Conservation (phyloP, 2,797 vertebrate genomes). For the Sciurus carolinensis region DNA sequence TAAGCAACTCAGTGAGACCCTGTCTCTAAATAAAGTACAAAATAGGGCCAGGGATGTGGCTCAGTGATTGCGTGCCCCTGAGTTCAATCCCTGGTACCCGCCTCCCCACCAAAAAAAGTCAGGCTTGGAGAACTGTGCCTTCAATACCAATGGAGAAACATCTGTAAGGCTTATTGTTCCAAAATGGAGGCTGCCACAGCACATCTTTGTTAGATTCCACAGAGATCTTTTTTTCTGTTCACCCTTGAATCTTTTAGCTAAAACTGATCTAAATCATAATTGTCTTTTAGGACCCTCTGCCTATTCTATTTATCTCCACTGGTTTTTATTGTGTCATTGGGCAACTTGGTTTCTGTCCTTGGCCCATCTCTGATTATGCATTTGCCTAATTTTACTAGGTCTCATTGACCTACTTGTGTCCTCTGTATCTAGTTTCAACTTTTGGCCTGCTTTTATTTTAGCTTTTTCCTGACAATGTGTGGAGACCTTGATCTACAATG, state of each 20-base stretch:
- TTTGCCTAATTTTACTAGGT: conserved; percentile 29
- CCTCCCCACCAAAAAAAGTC: too few species aligned
- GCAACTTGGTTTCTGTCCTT: conserved; percentile 19
- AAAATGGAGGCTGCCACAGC: not conserved
- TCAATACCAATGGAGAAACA: not conserved
- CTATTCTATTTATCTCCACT: not conserved
- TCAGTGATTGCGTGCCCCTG: too few species aligned
- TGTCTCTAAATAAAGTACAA: too few species aligned
- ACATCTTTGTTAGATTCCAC: conserved; percentile 38
- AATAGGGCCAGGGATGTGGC: too few species aligned
- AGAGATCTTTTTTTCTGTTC: not conserved
- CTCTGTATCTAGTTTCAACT: conserved; percentile 11
- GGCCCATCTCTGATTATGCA: not conserved
- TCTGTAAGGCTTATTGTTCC: not conserved
- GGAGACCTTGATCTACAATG: not conserved
- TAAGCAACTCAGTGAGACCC: too few species aligned
- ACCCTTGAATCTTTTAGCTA: conserved; percentile 6
- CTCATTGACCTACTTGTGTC: not conserved
- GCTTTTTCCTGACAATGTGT: not conserved
- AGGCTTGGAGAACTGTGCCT: not conserved
- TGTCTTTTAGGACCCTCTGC: not conserved
- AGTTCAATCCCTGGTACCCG: too few species aligned
- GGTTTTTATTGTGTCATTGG: not conserved
- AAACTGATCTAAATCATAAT: not conserved
- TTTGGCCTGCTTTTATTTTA: conserved; percentile 38